Evolutionary conservation across 2,888 invertebrate genomes (phyloP).

Genomic region (Troides aeacus): DNA sequence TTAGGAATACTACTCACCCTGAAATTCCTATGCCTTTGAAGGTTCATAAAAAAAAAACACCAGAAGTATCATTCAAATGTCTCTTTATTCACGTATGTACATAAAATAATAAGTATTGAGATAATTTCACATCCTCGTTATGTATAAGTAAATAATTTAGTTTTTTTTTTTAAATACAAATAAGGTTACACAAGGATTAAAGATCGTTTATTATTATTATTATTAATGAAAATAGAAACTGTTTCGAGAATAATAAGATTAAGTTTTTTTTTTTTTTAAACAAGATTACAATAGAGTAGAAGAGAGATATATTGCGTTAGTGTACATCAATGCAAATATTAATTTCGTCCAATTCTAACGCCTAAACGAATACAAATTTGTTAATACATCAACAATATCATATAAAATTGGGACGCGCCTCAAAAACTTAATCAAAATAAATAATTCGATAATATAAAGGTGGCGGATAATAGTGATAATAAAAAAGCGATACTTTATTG

Average conservation of each 20-base stretch:
- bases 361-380: constrained; percentile 27
- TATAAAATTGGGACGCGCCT: constrained; percentile 32
- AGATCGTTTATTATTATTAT: not conserved
- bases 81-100: constrained; percentile 74
- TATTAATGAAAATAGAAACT: constrained; percentile 6
- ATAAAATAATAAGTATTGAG: constrained; percentile 71
- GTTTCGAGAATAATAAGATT: constrained; percentile 4
- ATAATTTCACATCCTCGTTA: constrained; percentile 66
- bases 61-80: constrained; percentile 57
- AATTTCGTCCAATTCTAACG: constrained; percentile 48
- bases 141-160: constrained; percentile 67
- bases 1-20: no score
- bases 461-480: constrained; percentile 12
- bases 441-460: constrained; percentile 5
- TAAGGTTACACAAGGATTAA: constrained; percentile 34
- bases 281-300: constrained; percentile 5
- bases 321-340: constrained; percentile 34
- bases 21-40: no score
- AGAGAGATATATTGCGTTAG: constrained; percentile 24
- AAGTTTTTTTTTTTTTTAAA: constrained; percentile 11
- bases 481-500: constrained; percentile 26
- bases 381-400: constrained; percentile 17
- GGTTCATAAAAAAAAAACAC: constrained; percentile 31
- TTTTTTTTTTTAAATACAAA: constrained; percentile 52
- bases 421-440: constrained; percentile 28